Evolutionary conservation across 1,140 invertebrate genomes (phyloP), one percentile per base, ranked within the genome.

Genomic region (Periplaneta americana): DNA sequence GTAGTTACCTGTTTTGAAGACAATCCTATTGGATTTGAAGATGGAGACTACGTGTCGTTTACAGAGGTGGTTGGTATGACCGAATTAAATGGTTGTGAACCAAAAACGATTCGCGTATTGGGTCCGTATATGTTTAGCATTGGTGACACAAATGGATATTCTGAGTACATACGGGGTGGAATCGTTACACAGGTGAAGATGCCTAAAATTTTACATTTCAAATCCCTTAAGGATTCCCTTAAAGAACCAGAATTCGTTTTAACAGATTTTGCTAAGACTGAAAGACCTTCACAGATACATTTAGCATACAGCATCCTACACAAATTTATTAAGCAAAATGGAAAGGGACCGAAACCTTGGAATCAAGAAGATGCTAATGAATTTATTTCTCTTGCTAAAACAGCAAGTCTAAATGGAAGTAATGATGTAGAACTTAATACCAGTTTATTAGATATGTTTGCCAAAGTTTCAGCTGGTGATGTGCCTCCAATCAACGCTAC

Each of bases 121-220:
- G 97, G 97, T n/a, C 97, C 98, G 0, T 99, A 98, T 85, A 98
- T 98, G 34, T 99, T 99, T 88, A 97, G 95, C 85, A 98, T 99
- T 86, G 98, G 97, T 1, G 97, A 99, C 86, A 99, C 97, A n/a
- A 93, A 92, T 4, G 89, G 87, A 39, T 94, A 91, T 85, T 88
- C 91, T 2, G 93, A 94, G 84, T 96, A 96, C 83, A 87, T 91
- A 79, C 90, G 95, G 75, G 97, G 98, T 31, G 98, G 98, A 33
- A 94, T 98, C 79, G 98, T 96, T 1, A 95, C 94, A 3, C 97
- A 99, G 91, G 97, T 99, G 0, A 99, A 99, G 89, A 97, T 98
- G 94, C 97, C 98, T 6, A 97, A 96, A 88, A 93, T 88, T 18
- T 79, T 99, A 1, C 88, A 89, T 33, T 99, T 99, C 88, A 95